Evolutionary conservation across 2,888 invertebrate species (phyloP).

Genomic region (Xestia c-nigrum): DNA sequence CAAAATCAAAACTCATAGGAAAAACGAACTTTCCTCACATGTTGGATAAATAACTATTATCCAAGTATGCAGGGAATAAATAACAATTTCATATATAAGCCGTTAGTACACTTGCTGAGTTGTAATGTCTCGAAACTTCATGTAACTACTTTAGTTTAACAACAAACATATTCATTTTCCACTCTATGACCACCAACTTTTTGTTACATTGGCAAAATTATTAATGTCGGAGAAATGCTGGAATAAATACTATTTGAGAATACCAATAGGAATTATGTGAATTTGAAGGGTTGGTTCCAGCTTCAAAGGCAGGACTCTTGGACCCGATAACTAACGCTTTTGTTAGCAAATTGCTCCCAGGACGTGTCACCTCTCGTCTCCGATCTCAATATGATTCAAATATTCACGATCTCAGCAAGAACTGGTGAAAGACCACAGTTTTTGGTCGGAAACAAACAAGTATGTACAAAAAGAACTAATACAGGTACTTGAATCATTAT

Average conservation of each 20-base stretch:
- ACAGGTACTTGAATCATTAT: background rate
- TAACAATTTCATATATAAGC: constrained; percentile 38
- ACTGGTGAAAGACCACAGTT: no score
- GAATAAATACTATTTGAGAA: background rate
- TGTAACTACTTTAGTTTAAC: constrained; percentile 41
- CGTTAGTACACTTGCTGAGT: constrained; percentile 29
- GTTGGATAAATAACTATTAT: no score
- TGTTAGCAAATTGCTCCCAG: background rate
- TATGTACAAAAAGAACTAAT: background rate
- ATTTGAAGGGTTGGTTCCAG: no score
- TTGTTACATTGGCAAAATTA: constrained; percentile 16
- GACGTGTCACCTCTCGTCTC: no score
- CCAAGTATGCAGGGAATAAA: constrained; percentile 24
- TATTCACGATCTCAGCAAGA: no score
- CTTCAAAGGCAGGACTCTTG: background rate
- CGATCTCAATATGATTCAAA: no score
- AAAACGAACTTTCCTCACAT: no score
- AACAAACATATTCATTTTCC: constrained; percentile 45
- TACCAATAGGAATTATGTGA: background rate
- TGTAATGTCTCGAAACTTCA: constrained; percentile 40
- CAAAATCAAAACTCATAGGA: no score
- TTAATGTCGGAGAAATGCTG: background rate
- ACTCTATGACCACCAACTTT: constrained; percentile 28
- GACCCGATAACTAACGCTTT: background rate
- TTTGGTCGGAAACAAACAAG: no score